phyloP scores from a whole-genome alignment of 2,888 invertebrate species.

The Epinotia demarniana region DNA sequence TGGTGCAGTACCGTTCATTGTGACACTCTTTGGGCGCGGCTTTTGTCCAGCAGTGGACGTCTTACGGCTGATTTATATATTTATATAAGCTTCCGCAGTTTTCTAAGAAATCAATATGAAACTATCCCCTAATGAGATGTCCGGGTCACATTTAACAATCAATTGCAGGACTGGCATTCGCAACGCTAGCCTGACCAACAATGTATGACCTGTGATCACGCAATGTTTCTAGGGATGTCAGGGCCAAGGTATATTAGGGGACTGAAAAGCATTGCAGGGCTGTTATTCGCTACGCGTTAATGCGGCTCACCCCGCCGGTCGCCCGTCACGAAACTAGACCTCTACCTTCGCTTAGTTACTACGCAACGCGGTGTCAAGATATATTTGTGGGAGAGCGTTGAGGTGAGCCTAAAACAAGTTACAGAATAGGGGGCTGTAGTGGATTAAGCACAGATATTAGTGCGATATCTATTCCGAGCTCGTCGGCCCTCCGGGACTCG shows the following conservation, averaged over 20 bases:
- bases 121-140: not conserved
- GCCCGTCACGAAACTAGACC: no score
- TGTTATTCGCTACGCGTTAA: no score
- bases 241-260: not conserved
- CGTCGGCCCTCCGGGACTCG: slow-evolving; percentile 24
- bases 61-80: no score
- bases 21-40: no score
- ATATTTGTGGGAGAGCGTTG: no score
- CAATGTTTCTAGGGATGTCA: not conserved
- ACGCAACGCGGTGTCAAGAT: no score
- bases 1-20: no score
- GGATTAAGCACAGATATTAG: slow-evolving; percentile 15
- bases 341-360: no score
- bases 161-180: slow-evolving; percentile 6
- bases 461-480: slow-evolving; percentile 32
- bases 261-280: not conserved
- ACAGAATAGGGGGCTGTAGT: no score
- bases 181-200: not conserved
- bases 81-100: not conserved
- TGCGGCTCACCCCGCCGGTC: no score
- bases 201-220: not conserved
- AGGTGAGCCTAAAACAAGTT: no score
- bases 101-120: not conserved
- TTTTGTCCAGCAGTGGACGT: no score
- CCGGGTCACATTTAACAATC: not conserved